A percentile compares a stretch with the other conserved stretches of the same genome.
Conservation (phyloP, 37 sponge, comb jelly and placozoan species). For the Diacarnus erythraeanus region DNA sequence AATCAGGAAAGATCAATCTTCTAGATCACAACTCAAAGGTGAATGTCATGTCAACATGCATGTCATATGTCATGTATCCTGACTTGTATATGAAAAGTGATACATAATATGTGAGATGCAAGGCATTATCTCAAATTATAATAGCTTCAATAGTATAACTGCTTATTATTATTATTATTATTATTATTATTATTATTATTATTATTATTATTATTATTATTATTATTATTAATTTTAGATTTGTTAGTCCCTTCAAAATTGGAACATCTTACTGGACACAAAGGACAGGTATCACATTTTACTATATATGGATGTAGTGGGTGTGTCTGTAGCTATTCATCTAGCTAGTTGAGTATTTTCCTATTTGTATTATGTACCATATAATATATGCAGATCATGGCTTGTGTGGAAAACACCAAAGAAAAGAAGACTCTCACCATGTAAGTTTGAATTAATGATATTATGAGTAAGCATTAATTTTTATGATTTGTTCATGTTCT, state of each 20-base stretch:
- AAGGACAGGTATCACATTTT: slow-evolving; percentile 56
- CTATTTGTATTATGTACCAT: not conserved
- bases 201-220: too few relatives aligned
- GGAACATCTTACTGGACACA: slow-evolving; percentile 49
- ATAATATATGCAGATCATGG: slow-evolving; percentile 28
- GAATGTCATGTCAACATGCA: too few relatives aligned
- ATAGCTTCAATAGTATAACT: too few relatives aligned
- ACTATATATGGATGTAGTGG: too few relatives aligned
- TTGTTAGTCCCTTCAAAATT: slow-evolving; percentile 22
- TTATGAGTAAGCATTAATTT: not conserved
- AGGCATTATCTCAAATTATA: too few relatives aligned
- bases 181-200: too few relatives aligned
- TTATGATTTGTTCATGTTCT: not conserved
- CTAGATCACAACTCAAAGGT: not conserved
- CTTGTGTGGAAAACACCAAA: slow-evolving; percentile 11
- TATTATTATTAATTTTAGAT: slow-evolving; percentile 17
- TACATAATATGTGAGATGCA: too few relatives aligned
- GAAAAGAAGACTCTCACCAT: slow-evolving; percentile 24
- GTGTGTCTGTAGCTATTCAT: not conserved
- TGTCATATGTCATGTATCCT: too few relatives aligned
- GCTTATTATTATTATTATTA: too few relatives aligned
- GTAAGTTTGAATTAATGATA: slow-evolving; percentile 15
- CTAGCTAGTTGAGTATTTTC: not conserved
- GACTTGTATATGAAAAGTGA: too few relatives aligned
- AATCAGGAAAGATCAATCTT: not conserved